Evolutionary conservation across 92 coral and sea anemone genomes (phyloP), one percentile per base, ranked within the genome.

Genomic region (Porites cylindrica): DNA sequence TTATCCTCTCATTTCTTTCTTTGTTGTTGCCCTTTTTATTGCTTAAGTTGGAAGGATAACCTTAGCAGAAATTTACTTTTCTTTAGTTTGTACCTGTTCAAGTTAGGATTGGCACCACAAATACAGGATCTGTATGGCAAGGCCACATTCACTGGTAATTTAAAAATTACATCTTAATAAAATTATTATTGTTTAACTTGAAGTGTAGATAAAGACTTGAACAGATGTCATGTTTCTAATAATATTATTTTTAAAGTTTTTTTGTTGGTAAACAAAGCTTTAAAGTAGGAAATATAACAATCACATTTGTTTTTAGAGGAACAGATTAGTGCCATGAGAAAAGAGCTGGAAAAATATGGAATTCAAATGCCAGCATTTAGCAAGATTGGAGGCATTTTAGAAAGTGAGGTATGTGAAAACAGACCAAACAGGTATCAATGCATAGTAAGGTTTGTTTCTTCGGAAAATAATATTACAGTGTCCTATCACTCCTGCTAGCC

Each of bases 291-390:
- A 7, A 16, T 62, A 20, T 62, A 16, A 20, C 21, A 7, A 16
- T 62, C n/a, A 20, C 14, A 0, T 70, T 6, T 70, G 75, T 10
- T 38, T 82, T 21, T 87, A 97, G 99, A 97, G 89, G 99, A 97
- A 75, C 96, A 97, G 76, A 97, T 97, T 83, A 97, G 99, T 91
- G 99, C 99, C 11, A 97, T 97, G 99, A 90, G 99, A 29, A 97
- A 93, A 62, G 99, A 97, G 86, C 88, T 97, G 47, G 99, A 97
- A 69, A 97, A 97, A 14, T 97, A 97, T 87, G 99, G 99, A 19
- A 95, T 97, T 66, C 96, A 95, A 84, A 88, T 97, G 96, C 99
- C 99, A 50, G 99, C 99, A 11, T 97, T 97, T 70, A 97, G 99
- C 88, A 97, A 97, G 79, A 97, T 97, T 90, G 99, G 99, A 47